These are phyloP conservation scores for Andricus quercusramuli DNA, from an alignment of 2,888 invertebrate species.

Conservation along the genomic window DNA sequence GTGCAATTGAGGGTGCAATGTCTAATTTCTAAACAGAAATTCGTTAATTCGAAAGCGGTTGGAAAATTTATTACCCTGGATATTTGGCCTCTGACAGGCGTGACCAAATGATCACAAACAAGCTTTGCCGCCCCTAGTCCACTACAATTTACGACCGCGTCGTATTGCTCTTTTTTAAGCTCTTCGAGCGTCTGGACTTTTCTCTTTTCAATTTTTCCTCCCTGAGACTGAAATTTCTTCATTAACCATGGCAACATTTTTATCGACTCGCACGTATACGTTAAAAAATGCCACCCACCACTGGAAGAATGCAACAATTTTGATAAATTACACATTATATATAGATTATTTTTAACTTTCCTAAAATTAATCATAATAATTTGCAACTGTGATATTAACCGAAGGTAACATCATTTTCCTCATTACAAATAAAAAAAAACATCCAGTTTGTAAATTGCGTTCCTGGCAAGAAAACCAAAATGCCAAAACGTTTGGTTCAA, in stretches of 20 bases:
- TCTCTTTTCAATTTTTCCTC: conserved; percentile 81
- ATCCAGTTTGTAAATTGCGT: too few species aligned
- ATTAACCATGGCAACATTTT: conserved; percentile 85
- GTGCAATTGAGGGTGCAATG: too few species aligned
- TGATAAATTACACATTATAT: background rate
- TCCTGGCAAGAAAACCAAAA: too few species aligned
- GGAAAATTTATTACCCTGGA: conserved; percentile 79
- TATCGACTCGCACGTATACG: conserved; percentile 85
- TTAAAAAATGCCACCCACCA: conserved; percentile 83
- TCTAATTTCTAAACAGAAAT: background rate
- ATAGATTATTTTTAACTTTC: too few species aligned
- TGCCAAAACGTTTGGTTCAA: too few species aligned
- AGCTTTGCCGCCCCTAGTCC: conserved; percentile 85
- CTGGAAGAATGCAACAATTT: conserved; percentile 73
- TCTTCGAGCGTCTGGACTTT: conserved; percentile 81
- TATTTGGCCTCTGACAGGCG: conserved; percentile 89
- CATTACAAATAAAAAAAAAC: too few species aligned
- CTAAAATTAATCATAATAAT: too few species aligned
- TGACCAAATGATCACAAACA: conserved; percentile 82
- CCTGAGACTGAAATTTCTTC: conserved; percentile 81
- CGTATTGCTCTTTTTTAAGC: conserved; percentile 79
- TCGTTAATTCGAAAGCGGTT: background rate
- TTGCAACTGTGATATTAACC: too few species aligned
- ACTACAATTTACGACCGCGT: conserved; percentile 89
- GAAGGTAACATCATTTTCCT: too few species aligned